Percentiles rank a stretch among this genome's conserved stretches.
phyloP scores from a whole-genome alignment of 2,888 invertebrate species.

The Nomada ruficornis region DNA sequence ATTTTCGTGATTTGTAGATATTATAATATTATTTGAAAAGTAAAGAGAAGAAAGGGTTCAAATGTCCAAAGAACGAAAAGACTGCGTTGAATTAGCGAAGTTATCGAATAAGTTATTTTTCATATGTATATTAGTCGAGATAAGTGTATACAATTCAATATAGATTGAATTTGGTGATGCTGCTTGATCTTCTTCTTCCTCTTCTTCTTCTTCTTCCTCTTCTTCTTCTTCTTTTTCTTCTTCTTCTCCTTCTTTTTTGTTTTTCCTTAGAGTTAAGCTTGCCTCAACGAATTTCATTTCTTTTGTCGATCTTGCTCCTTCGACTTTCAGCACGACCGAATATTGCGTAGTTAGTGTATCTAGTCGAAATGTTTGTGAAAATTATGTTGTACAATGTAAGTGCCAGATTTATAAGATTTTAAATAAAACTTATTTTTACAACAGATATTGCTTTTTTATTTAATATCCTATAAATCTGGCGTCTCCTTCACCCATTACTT shows the following conservation, averaged over 20 bases:
- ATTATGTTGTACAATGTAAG: constrained; percentile 73
- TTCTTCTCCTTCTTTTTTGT: neutral
- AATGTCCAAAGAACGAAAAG: constrained; percentile 61
- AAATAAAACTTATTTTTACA: constrained; percentile 77
- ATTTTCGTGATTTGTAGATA: constrained; percentile 14
- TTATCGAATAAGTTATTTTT: constrained; percentile 33
- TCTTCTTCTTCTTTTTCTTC: neutral
- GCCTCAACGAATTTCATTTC: constrained; percentile 8
- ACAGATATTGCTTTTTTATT: constrained; percentile 68
- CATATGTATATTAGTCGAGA: neutral
- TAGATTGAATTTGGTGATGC: constrained; percentile 42
- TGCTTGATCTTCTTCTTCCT: constrained; percentile 20
- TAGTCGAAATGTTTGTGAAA: constrained; percentile 65
- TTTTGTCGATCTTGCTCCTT: constrained; percentile 24
- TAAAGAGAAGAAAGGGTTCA: constrained; percentile 20
- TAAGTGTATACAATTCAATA: constrained; percentile 15
- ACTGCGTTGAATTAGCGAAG: constrained; percentile 44
- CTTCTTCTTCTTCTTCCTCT: constrained; percentile 8
- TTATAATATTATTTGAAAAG: neutral
- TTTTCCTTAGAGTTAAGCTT: constrained; percentile 34
- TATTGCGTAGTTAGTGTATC: constrained; percentile 50
- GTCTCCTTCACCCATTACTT: constrained; percentile 64
- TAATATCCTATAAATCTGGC: constrained; percentile 82
- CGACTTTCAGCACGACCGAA: constrained; percentile 48
- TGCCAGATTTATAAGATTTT: constrained; percentile 83